Evolutionary conservation across 2,888 invertebrate species (phyloP), one percentile per base, ranked within the genome.

Genomic region (Drosophila austrosaltans): DNA sequence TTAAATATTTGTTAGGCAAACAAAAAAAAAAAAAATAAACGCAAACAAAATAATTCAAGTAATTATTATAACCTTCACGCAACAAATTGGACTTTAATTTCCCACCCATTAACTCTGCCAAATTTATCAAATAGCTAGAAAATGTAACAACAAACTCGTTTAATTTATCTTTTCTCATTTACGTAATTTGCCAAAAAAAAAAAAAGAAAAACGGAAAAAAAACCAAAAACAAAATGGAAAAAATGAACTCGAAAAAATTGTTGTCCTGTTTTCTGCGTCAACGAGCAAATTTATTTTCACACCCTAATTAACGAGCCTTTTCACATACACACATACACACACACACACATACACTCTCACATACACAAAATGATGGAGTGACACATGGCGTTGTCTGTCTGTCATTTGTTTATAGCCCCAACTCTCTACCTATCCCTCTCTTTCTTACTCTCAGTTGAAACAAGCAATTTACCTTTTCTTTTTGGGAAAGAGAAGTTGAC

Each of bases 251-350:
- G 48, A 48, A 48, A 22, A 48, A 48, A 48, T 48, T 48, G 48
- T 48, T 48, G 48, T 48, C 36, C 32, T 60, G 30, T 73, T 72
- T 72, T 72, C 53, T 16, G 58, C 53, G 28, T 53, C 58, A 53
- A 22, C 72, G 58, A 66, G 60, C 71, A 60, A 58, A 81, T 81
- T 79, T 79, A 81, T 79, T 79, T 79, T 68, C 59, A 72, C 82
- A 76, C 79, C 62, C 82, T 79, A 81, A 79, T 81, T 79, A 81
- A 79, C 62, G 63, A 61, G 62, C 40, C 39, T 39, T 57, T 53
- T 10, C 36, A 36, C 10, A 54, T 30, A 16, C 28, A 54, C 22
- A 48, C 20, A 22, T 10, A 48, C 44, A 48, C 20, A 54, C 30
- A 54, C 53, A 28, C 3, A 3, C 53, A 25, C 54, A 16, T n/a